Conservation (phyloP, 2,113 vertebrate genomes). For the Micronycteris hirsuta region DNA sequence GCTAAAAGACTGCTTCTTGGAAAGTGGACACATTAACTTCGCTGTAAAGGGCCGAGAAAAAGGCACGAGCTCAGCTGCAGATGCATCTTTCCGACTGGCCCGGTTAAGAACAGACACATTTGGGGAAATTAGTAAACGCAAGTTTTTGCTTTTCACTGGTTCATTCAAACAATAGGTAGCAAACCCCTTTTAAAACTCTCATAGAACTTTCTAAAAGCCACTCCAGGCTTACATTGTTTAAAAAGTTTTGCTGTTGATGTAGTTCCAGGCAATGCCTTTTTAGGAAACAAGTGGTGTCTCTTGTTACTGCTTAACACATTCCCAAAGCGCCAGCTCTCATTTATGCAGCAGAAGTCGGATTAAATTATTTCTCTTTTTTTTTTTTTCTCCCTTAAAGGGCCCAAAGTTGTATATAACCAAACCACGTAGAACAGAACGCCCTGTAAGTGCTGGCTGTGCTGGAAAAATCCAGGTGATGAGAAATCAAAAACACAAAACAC, state of each 20-base stretch:
- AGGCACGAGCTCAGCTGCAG: not conserved
- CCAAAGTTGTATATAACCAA: not conserved
- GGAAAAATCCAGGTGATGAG: not conserved
- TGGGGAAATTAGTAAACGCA: not conserved
- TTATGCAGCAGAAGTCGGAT: slow-evolving; percentile 18
- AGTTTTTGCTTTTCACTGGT: slow-evolving; percentile 1
- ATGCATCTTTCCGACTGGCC: not conserved
- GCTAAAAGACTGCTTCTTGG: not conserved
- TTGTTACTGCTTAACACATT: slow-evolving; percentile 28
- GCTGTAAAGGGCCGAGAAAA: not conserved
- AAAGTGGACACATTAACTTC: not conserved
- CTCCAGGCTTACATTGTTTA: slow-evolving; percentile 20
- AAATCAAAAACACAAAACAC: slow-evolving; percentile 32
- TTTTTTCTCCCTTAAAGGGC: slow-evolving; percentile 25
- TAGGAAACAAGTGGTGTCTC: slow-evolving; percentile 39
- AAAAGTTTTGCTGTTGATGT: slow-evolving; percentile 2
- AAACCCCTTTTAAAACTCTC: not conserved
- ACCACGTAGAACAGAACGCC: not conserved
- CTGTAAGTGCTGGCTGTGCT: not conserved
- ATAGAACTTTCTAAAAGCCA: not conserved
- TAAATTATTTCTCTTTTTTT: slow-evolving; percentile 34
- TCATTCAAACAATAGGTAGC: not conserved
- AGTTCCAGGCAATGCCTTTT: slow-evolving; percentile 35
- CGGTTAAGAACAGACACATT: not conserved
- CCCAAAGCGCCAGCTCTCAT: slow-evolving; percentile 26